Conservation (phyloP, 2,797 vertebrate genomes). For the Synaphobranchus kaupii region DNA sequence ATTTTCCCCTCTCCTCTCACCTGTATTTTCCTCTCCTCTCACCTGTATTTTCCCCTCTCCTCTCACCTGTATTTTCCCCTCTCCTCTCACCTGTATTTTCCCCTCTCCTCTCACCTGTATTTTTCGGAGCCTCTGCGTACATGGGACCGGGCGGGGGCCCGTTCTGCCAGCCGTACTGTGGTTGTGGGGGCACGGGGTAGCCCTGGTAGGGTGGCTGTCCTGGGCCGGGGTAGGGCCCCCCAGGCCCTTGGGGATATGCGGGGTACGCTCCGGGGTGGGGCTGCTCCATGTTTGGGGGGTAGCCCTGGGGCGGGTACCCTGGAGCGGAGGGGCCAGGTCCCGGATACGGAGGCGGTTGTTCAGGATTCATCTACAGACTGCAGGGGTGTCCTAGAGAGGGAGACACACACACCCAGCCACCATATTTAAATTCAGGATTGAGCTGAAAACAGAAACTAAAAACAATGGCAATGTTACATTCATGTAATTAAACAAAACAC, state of each 20-base stretch:
- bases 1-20: slow-evolving; percentile 83
- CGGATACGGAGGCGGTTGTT: slow-evolving; percentile 89
- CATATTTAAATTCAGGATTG: too few species aligned
- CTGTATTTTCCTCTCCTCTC: slow-evolving; percentile 86
- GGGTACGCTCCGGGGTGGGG: slow-evolving; percentile 62
- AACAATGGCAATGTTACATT: too few species aligned
- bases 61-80: slow-evolving; percentile 92
- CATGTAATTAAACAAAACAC: too few species aligned
- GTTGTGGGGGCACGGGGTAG: slow-evolving; percentile 74
- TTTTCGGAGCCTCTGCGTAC: slow-evolving; percentile 88
- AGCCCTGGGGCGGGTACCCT: slow-evolving; percentile 79
- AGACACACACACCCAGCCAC: not conserved
- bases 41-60: slow-evolving; percentile 92
- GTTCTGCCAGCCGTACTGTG: slow-evolving; percentile 85
- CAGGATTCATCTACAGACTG: slow-evolving; percentile 79
- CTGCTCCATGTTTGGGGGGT: slow-evolving; percentile 85
- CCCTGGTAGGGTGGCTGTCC: slow-evolving; percentile 77
- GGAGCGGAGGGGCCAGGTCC: slow-evolving; percentile 79
- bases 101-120: slow-evolving; percentile 81
- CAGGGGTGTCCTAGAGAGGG: slow-evolving; percentile 61
- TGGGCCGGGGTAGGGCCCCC: slow-evolving; percentile 67
- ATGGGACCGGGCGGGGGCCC: slow-evolving; percentile 79
- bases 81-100: slow-evolving; percentile 76
- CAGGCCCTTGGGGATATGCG: slow-evolving; percentile 64
- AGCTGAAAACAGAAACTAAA: too few species aligned